Percentiles rank a stretch among this genome's conserved stretches.
phyloP scores from a whole-genome alignment of 2,113 vertebrate species.

The Enhydra lutris region DNA sequence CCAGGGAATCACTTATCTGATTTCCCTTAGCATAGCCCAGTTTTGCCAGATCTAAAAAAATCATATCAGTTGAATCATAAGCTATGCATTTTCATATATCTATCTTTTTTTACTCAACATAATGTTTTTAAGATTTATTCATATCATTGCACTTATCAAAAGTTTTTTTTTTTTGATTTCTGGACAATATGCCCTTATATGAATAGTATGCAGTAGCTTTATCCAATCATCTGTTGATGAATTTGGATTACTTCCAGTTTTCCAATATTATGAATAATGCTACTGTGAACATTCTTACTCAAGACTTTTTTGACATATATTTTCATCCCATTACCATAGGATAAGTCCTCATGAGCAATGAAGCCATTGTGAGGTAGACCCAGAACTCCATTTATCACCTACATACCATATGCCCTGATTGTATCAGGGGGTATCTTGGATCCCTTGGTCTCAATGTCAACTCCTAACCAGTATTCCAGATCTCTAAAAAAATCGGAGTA shows the following conservation, averaged over 20 bases:
- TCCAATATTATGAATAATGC: neutral
- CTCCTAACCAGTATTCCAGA: neutral
- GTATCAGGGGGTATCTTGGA: neutral
- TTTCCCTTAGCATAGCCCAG: neutral
- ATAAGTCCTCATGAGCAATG: neutral
- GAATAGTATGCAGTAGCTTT: neutral
- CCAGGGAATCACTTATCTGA: neutral
- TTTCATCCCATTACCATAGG: neutral
- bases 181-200: neutral
- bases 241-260: neutral
- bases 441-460: neutral
- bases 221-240: neutral
- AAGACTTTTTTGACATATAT: neutral
- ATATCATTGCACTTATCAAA: neutral
- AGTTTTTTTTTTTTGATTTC: neutral
- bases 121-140: neutral
- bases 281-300: neutral
- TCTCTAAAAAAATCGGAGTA: neutral
- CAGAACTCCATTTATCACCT: neutral
- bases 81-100: neutral
- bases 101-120: neutral
- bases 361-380: neutral
- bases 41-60: neutral
- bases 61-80: neutral
- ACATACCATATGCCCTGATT: neutral